phyloP scores from a whole-genome alignment of 1,140 invertebrate genomes.

The Drosophila erecta region DNA sequence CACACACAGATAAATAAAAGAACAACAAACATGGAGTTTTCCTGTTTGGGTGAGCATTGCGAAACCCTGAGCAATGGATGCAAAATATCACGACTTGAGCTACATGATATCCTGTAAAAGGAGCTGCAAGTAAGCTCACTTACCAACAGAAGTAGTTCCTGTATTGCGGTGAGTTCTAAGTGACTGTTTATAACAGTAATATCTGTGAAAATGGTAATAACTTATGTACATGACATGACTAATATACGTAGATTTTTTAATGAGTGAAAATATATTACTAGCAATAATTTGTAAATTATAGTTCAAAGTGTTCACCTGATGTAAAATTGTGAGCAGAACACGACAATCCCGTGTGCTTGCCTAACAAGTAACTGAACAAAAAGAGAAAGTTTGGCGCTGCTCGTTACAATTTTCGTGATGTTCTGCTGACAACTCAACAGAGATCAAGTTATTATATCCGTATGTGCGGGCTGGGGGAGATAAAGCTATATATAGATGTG shows the following conservation, averaged over 20 bases:
- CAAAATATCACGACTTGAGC: constrained; percentile 6
- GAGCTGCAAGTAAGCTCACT: not conserved
- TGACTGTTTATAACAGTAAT: no score
- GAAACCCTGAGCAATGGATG: constrained; percentile 42
- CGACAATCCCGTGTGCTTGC: not conserved
- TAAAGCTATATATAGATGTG: constrained; percentile 21
- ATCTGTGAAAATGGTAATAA: no score
- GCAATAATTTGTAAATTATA: no score
- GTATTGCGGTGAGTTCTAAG: no score
- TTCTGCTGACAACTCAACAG: constrained; percentile 82
- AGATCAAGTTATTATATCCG: constrained; percentile 77
- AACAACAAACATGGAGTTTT: constrained; percentile 27
- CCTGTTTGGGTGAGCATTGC: constrained; percentile 26
- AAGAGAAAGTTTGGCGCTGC: constrained; percentile 46
- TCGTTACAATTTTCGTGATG: constrained; percentile 81
- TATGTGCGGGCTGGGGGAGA: constrained; percentile 33
- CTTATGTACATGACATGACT: no score
- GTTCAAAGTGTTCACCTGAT: no score
- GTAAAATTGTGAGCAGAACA: no score
- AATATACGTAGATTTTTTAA: no score
- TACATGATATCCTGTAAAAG: constrained; percentile 3
- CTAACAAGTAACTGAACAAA: constrained; percentile 19
- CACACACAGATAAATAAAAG: constrained; percentile 74
- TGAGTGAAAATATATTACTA: no score
- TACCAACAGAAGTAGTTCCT: not conserved